Evolutionary conservation across 2,797 vertebrate species (phyloP).

Genomic region (Choloepus didactylus): DNA sequence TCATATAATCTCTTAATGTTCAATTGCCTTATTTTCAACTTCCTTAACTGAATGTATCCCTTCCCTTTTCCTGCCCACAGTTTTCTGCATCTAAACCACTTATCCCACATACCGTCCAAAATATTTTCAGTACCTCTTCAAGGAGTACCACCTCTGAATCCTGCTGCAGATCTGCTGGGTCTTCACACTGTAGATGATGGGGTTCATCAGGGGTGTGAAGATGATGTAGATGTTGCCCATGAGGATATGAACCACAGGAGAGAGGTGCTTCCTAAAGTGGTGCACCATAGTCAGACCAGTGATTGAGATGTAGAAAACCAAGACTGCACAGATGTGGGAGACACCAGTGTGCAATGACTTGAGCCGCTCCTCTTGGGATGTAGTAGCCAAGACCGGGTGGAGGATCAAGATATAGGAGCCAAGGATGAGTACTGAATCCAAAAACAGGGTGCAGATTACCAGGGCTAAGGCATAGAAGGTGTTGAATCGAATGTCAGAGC

Average conservation of each 20-base stretch:
- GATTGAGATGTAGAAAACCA: conserved; percentile 66
- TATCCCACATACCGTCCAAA: neutral
- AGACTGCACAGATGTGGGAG: conserved; percentile 80
- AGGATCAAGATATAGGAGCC: conserved; percentile 80
- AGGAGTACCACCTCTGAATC: conserved; percentile 62
- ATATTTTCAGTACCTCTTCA: neutral
- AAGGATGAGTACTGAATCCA: neutral
- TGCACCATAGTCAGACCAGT: conserved; percentile 26
- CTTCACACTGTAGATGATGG: conserved; percentile 37
- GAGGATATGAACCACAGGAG: conserved; percentile 42
- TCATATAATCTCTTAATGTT: neutral
- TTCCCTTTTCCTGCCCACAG: neutral
- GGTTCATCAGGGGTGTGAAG: conserved; percentile 69
- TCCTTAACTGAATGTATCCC: neutral
- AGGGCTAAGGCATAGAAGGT: conserved; percentile 81
- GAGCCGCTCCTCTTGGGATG: conserved; percentile 66
- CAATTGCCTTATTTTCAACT: neutral
- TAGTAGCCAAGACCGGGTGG: conserved; percentile 72
- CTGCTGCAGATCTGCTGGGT: conserved; percentile 38
- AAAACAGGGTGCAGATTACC: conserved; percentile 66
- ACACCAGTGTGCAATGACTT: conserved; percentile 85
- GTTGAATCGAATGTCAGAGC: conserved; percentile 78
- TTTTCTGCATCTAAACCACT: neutral
- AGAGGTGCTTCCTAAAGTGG: conserved; percentile 42
- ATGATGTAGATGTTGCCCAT: conserved; percentile 67